Conservation (phyloP, 2,888 invertebrate species). For the Incurvaria masculella region DNA sequence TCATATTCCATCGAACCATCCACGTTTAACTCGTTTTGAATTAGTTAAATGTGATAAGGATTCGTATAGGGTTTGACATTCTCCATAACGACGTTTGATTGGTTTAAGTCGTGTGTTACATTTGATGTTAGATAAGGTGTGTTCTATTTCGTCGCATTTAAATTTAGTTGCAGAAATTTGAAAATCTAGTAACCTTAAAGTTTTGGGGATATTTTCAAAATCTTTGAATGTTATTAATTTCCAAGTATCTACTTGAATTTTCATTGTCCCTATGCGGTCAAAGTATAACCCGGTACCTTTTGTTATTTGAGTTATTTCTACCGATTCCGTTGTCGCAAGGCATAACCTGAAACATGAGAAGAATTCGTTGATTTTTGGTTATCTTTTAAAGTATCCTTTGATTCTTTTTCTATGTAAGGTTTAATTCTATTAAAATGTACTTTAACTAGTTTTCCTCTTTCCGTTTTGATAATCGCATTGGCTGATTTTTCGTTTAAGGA, state of each 20-base stretch:
- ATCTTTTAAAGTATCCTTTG: too few species aligned
- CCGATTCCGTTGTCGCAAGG: background rate
- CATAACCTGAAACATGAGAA: background rate
- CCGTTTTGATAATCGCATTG: conserved; percentile 11
- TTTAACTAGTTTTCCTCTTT: conserved; percentile 11
- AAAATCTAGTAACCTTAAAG: conserved; percentile 1
- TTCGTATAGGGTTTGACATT: background rate
- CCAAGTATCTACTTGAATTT: conserved; percentile 6
- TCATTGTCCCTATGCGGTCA: conserved; percentile 7
- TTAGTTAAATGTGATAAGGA: background rate
- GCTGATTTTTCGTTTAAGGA: conserved; percentile 9
- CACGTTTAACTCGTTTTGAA: conserved; percentile 9
- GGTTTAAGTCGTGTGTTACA: background rate
- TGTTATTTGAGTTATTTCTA: background rate
- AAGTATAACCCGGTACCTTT: conserved; percentile 10
- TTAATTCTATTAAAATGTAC: conserved; percentile 13
- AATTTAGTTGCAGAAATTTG: background rate
- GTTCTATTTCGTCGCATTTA: background rate
- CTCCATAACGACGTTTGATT: background rate
- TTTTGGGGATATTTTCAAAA: conserved; percentile 5
- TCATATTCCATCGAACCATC: conserved; percentile 11
- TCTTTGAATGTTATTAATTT: conserved; percentile 8
- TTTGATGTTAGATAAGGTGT: background rate
- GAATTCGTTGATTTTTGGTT: background rate
- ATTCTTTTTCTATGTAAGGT: too few species aligned